phyloP scores from a whole-genome alignment of 2,797 vertebrate genomes.

The Anomalospiza imberbis region DNA sequence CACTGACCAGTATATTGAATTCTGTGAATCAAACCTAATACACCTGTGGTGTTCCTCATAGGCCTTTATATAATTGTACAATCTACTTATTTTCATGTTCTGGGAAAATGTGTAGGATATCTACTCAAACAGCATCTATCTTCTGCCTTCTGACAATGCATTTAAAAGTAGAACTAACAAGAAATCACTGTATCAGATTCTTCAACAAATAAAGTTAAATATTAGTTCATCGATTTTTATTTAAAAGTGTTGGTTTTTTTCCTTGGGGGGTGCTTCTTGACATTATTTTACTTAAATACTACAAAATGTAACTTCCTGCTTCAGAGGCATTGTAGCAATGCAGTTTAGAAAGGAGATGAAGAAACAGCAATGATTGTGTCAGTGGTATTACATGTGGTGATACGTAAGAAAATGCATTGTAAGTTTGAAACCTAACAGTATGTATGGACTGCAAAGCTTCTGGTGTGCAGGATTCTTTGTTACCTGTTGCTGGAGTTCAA shows the following conservation, averaged over 20 bases:
- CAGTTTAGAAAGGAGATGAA: not conserved
- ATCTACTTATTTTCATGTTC: not conserved
- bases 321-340: not conserved
- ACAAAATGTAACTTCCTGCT: not conserved
- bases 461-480: not conserved
- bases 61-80: not conserved
- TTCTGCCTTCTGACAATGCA: not conserved
- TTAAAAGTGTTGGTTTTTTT: not conserved
- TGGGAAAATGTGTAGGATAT: not conserved
- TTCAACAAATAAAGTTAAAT: not conserved
- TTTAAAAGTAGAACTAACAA: not conserved
- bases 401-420: fast-evolving
- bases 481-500: not conserved
- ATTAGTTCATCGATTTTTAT: not conserved
- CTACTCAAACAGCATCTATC: not conserved
- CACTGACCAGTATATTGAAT: not conserved
- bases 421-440: not conserved
- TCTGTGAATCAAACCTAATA: not conserved
- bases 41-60: not conserved
- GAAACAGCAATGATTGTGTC: not conserved
- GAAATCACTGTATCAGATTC: not conserved
- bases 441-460: not conserved
- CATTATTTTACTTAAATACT: not conserved
- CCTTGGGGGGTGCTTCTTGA: not conserved
- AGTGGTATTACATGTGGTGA: not conserved